Conservation (phyloP, 2,113 vertebrate species). For the Propithecus coquereli region DNA sequence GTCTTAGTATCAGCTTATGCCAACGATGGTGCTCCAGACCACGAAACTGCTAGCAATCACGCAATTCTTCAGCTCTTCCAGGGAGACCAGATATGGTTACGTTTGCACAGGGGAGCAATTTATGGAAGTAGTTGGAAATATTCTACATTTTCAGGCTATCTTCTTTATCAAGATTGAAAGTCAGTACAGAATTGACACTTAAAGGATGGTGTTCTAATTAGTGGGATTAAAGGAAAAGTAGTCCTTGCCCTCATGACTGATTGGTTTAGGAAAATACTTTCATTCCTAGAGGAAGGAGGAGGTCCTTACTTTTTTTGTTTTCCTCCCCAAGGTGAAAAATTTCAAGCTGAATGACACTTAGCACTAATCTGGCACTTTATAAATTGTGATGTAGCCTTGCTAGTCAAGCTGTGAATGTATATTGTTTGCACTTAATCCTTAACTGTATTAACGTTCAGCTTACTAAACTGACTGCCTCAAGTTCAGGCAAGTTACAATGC, state of each 20-base stretch:
- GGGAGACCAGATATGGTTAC: constrained; percentile 97
- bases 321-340: constrained; percentile 76
- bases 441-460: constrained; percentile 82
- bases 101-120: constrained; percentile 95
- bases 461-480: constrained; percentile 84
- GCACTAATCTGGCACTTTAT: constrained; percentile 88
- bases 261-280: constrained; percentile 74
- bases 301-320: constrained; percentile 71
- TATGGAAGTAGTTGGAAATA: constrained; percentile 99
- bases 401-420: constrained; percentile 87
- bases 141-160: constrained; percentile 97
- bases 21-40: constrained; percentile 97
- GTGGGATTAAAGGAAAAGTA: constrained; percentile 46
- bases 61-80: constrained; percentile 94
- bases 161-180: constrained; percentile 96
- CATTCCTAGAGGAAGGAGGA: constrained; percentile 72
- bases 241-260: constrained; percentile 64
- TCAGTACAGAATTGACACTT: constrained; percentile 72
- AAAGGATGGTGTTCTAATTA: constrained; percentile 72
- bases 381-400: constrained; percentile 86
- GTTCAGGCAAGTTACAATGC: constrained; percentile 84
- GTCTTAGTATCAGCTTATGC: constrained; percentile 97
- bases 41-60: constrained; percentile 97
- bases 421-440: constrained; percentile 85
- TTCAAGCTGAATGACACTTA: constrained; percentile 81